Conservation (phyloP, 2,888 invertebrate species). For the Agonum fuliginosum region DNA sequence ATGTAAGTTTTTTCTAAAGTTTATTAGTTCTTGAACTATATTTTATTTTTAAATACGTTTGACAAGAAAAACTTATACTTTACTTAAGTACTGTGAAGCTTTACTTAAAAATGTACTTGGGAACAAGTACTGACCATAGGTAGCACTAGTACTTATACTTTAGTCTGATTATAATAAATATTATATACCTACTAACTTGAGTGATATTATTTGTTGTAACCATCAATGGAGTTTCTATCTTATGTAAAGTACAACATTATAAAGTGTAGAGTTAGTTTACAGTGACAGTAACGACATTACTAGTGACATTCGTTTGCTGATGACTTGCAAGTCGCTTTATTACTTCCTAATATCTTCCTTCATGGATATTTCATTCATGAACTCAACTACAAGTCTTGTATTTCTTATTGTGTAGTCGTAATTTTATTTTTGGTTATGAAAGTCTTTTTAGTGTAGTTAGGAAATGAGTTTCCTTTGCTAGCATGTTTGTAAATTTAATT, state of each 20-base stretch:
- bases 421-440: slow-evolving; percentile 9
- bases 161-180: no score
- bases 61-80: no score
- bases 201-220: no score
- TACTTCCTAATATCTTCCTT: slow-evolving; percentile 20
- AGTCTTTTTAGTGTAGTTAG: slow-evolving; percentile 1
- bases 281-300: neutral
- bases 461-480: slow-evolving; percentile 25
- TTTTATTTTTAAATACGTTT: no score
- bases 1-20: no score
- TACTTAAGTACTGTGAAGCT: no score
- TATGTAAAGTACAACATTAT: neutral
- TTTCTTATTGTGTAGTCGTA: neutral
- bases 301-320: neutral
- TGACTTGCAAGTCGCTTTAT: slow-evolving; percentile 11
- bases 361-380: slow-evolving; percentile 19
- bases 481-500: slow-evolving; percentile 29
- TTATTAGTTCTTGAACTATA: no score
- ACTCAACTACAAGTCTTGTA: neutral
- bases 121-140: no score
- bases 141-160: no score
- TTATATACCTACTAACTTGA: no score
- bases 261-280: neutral
- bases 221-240: no score
- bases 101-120: no score